Evolutionary conservation across 2,888 invertebrate species (phyloP), one percentile per base, ranked within the genome.

Genomic region (Andrena trimmerana): DNA sequence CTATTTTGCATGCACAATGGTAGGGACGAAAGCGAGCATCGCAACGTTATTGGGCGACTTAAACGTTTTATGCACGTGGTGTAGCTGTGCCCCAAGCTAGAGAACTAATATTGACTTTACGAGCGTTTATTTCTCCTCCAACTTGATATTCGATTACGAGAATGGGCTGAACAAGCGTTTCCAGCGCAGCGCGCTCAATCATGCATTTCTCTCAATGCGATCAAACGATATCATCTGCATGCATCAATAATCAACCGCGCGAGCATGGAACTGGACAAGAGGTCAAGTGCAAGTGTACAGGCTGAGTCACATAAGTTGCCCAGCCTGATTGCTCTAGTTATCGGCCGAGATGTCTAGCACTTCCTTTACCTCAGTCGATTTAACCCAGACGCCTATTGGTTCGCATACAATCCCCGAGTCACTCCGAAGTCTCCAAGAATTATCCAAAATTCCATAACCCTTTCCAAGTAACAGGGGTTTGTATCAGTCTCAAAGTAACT

Each of bases 211-310:
- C 24, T 52, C 42, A 67, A 57, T 52, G 52, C n/a, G 31, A 65
- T 81, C 48, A 50, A 82, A 75, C 65, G 24, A 83, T 72, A 72
- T 69, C 65, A 52, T 24, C 42, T 8, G 42, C 33, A 60, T 59
- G 63, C 78, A 74, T 72, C 83, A 78, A 78, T 78, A 83, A 74
- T 42, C 59, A 74, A 74, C 42, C 54, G 60, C 50, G 20, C 33
- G 52, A 50, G 57, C 59, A 74, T 62, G 33, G 42, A 71, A 67
- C 67, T 67, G 31, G 70, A 50, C 72, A 20, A 70, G 78, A 73
- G 83, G 83, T 83, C 83, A 83, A 83, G 78, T 78, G 67, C 78
- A 78, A 74, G 33, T 50, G 48, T 42, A 71, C 60, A 52, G 52
- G 59, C 20, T 70, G 60, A 42, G 16, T 29, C 29, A 48, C 20